These are phyloP conservation scores for Suillia variegata DNA, from an alignment of 2,888 invertebrate genomes.

Conservation along the genomic window DNA sequence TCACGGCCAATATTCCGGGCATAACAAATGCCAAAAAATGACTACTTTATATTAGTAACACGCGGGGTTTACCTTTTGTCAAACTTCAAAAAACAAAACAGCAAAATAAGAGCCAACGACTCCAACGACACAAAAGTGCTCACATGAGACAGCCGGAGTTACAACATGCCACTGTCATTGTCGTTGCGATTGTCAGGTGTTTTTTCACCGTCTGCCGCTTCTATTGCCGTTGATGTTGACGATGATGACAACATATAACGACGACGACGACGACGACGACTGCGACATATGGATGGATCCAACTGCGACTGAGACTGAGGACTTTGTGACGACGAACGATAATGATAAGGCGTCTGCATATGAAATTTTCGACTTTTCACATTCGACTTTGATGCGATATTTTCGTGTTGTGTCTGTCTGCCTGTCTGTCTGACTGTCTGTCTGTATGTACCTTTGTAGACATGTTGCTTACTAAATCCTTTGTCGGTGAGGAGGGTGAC, in stretches of 20 bases:
- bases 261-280: constrained; percentile 12
- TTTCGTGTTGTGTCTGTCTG: not conserved
- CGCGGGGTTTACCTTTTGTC: constrained; percentile 1
- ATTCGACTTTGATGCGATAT: constrained; percentile 21
- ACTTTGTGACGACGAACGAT: constrained; percentile 41
- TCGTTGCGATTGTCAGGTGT: constrained; percentile 39
- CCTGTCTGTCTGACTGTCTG: constrained; percentile 5
- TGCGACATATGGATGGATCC: constrained; percentile 26
- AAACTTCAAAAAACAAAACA: not conserved
- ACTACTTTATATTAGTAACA: not conserved
- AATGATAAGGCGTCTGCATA: constrained; percentile 49
- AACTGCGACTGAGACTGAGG: constrained; percentile 38
- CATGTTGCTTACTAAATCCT: constrained; percentile 12
- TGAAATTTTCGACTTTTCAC: constrained; percentile 29
- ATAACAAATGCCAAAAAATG: constrained; percentile 24
- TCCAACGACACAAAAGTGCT: not conserved
- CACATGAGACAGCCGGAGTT: no score
- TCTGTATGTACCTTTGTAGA: constrained; percentile 9
- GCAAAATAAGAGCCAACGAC: not conserved
- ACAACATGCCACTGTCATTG: constrained; percentile 31
- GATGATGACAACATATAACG: no score
- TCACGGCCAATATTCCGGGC: constrained; percentile 43
- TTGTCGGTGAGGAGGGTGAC: no score
- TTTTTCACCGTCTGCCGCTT: constrained; percentile 17
- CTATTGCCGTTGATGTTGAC: constrained; percentile 15